These are phyloP conservation scores for Neosalanx taihuensis DNA, from an alignment of 2,797 vertebrate species.

Conservation along the genomic window DNA sequence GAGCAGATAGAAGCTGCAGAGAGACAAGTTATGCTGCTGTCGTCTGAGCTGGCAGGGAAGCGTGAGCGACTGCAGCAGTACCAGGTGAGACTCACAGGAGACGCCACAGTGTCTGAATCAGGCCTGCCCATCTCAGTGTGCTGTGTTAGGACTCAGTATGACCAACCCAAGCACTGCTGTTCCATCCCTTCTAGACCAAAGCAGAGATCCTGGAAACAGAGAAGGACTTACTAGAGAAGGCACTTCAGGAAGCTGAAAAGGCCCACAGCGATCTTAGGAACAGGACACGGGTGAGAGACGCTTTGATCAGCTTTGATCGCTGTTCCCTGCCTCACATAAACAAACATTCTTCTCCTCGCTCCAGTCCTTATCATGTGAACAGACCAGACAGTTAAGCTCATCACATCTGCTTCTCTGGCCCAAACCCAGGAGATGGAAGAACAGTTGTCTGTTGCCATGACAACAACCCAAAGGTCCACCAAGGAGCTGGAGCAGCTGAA, in stretches of 20 bases:
- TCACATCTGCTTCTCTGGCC: slow-evolving; percentile 57
- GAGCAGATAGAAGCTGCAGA: slow-evolving; percentile 46
- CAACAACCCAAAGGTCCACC: slow-evolving; percentile 71
- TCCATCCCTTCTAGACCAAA: slow-evolving; percentile 61
- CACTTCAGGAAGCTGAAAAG: slow-evolving; percentile 66
- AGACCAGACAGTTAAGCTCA: background rate
- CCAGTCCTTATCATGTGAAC: background rate
- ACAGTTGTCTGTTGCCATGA: slow-evolving; percentile 66
- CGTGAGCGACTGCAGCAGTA: slow-evolving; percentile 51
- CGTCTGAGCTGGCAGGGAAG: slow-evolving; percentile 60
- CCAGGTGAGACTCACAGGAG: slow-evolving; percentile 21
- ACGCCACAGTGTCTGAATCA: background rate
- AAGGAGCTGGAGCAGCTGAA: slow-evolving; percentile 67
- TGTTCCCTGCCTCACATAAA: background rate
- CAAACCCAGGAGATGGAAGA: slow-evolving; percentile 72
- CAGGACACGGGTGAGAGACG: slow-evolving; percentile 66
- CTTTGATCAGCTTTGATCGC: background rate
- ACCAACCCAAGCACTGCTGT: background rate
- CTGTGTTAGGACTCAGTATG: background rate
- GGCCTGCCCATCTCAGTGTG: background rate
- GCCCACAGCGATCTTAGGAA: slow-evolving; percentile 64
- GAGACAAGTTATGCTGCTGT: slow-evolving; percentile 53
- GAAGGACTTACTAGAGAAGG: slow-evolving; percentile 66
- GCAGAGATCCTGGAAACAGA: slow-evolving; percentile 58
- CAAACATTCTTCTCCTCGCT: background rate